Evolutionary conservation across 2,888 invertebrate genomes (phyloP).

Genomic region (Drosophila eohydei): DNA sequence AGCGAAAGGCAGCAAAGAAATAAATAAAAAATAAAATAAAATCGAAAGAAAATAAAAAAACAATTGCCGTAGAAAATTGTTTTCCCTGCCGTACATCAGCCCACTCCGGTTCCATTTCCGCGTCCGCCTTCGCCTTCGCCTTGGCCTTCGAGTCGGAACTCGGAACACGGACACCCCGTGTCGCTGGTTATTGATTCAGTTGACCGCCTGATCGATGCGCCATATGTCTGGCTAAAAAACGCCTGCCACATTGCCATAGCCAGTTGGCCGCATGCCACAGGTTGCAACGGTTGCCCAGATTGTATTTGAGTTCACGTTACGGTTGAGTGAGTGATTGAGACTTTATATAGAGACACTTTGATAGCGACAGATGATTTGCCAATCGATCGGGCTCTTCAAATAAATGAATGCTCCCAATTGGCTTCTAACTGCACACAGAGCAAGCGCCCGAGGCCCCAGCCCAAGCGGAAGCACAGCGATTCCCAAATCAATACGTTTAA

Average conservation of each 20-base stretch:
- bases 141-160: background rate
- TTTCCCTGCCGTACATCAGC: slow-evolving; percentile 32
- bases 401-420: slow-evolving; percentile 29
- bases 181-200: slow-evolving; percentile 37
- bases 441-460: background rate
- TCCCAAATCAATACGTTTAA: slow-evolving; percentile 17
- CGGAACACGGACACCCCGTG: slow-evolving; percentile 1
- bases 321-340: slow-evolving; percentile 21
- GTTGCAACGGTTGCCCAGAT: slow-evolving; percentile 30
- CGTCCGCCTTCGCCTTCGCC: background rate
- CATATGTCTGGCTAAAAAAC: slow-evolving; percentile 50
- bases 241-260: slow-evolving; percentile 35
- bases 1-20: slow-evolving; percentile 3
- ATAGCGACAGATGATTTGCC: slow-evolving; percentile 33
- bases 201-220: slow-evolving; percentile 54
- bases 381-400: slow-evolving; percentile 25
- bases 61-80: slow-evolving; percentile 66
- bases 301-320: slow-evolving; percentile 19
- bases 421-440: slow-evolving; percentile 14
- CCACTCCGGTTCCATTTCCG: background rate
- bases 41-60: slow-evolving; percentile 33
- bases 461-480: background rate
- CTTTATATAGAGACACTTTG: slow-evolving; percentile 9
- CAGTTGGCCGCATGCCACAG: slow-evolving; percentile 56
- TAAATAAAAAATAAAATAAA: slow-evolving; percentile 9